Base-by-base conservation (phyloP, 2,797 vertebrate genomes). In the Lerista edwardsae region DNA sequence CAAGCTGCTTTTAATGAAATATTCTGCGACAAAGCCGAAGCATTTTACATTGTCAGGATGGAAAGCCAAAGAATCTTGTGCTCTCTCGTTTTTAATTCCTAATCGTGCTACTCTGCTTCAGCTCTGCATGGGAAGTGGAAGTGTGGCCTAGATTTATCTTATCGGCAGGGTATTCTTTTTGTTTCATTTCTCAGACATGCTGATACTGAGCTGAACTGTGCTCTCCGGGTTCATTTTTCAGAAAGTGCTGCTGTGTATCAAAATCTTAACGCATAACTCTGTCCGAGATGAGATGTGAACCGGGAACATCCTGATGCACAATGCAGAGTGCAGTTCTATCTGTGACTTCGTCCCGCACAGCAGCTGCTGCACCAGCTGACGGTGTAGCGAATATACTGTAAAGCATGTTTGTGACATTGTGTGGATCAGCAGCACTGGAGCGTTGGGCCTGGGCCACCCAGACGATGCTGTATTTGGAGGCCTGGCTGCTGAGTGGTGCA, bases 1-100 rank as follows among this genome's bases (percentile, higher is more conserved):
- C 79, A 92, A 92, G 31, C 67, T 83, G 64, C 25, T 85, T 89
- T 89, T 91, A 92, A 92, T 91, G 71, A 91, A 90, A 90, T 88
- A 89, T 85, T 89, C 74, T 87, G 17, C 86, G 55, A 21, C 61
- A 92, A 90, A 90, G 31, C 19, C 81, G 83, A 86, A 88, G 27
- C 44, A 84, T 92, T 89, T 88, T 85, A 57, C 82, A 67, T 82
- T 87, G 64, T 73, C 62, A 74, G 81, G 84, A 57, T 78, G 84
- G 47, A 31, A 88, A 87, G 90, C 86, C 85, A 59, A 90, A 90
- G 85, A 87, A 79, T 86, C 39, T 84, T 57, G 88, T 1, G 0
- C 82, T 51, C 36, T 84, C 15, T 81, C 80, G 41, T 82, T 93
- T 85, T 81, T 79, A 87, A 89, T 90, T 90, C 74, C 85, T 90